Base-by-base conservation (phyloP, 2,888 invertebrate species). In the Drosophila maculinotata region DNA sequence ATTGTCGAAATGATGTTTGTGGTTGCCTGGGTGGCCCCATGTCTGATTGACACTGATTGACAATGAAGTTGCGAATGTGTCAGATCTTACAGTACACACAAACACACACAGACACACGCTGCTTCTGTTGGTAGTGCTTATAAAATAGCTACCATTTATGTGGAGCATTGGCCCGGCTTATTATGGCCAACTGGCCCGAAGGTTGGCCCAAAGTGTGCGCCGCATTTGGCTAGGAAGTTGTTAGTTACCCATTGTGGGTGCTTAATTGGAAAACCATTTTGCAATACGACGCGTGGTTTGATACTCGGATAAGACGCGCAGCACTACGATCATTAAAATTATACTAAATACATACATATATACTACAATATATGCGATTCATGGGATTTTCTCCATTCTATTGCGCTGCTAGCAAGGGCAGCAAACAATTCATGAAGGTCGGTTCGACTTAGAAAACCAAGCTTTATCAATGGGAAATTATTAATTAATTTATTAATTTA, bases 41-140 rank as follows among this genome's bases (percentile, higher is more conserved):
- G 57, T 26, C 47, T 66, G 79, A 79, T 79, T 80, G 80, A 85
- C 80, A 80, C 79, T 76, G 82, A 80, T 85, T 80, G 80, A 76
- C 85, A 85, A 79, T 76, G 64, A 79, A 72, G 69, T 63, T 82
- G 59, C 45, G 48, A 58, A 70, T 69, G 60, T 76, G 80, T 76
- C 83, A 69, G 52, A 15, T 54, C 30, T 54, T 15, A 25, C 26
- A 47, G 30, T 15, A 41, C 1, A 7, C 7, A 20, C 23, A 33
- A 2, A 57, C 28, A 35, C 17, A 45, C 12, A 54, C 10, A 20
- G 17, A 12, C 35, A 52, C 30, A 60, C 28, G 31, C 31, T 52
- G 23, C 35, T 20, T 58, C 39, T 15, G 35, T 25, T 41, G 17
- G 51, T 33, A 38, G 17, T 45, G 15, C 49, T 30, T 23, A 45